Evolutionary conservation across 2,888 invertebrate genomes (phyloP).

Genomic region (Galerucella pusilla): DNA sequence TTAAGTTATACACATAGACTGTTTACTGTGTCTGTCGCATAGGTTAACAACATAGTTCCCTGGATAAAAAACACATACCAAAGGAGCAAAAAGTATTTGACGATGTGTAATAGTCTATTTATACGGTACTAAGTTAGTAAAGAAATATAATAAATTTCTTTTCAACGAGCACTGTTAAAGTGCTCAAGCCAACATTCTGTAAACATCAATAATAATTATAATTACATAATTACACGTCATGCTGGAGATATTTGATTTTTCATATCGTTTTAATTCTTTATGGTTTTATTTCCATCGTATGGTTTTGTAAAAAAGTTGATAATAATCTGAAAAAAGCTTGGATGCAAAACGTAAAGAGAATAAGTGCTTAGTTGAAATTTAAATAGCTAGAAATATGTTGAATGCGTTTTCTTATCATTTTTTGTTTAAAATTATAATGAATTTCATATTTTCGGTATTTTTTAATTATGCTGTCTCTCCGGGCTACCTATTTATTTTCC

Average conservation of each 20-base stretch:
- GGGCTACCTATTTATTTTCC: too few species aligned
- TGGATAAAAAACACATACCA: conserved; percentile 18
- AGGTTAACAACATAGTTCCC: conserved; percentile 3
- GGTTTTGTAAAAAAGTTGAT: not conserved
- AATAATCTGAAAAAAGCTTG: not conserved
- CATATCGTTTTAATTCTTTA: conserved; percentile 14
- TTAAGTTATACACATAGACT: not conserved
- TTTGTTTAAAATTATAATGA: too few species aligned
- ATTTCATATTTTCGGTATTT: too few species aligned
- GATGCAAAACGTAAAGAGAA: too few species aligned
- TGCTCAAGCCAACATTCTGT: conserved; percentile 37
- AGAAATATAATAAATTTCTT: conserved; percentile 39
- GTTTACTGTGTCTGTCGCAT: not conserved
- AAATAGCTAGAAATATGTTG: too few species aligned
- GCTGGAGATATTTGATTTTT: conserved; percentile 33
- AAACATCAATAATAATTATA: conserved; percentile 39
- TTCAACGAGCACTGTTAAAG: conserved; percentile 40
- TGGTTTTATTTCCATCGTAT: conserved; percentile 19
- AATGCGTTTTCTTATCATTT: too few species aligned
- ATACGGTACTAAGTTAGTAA: conserved; percentile 37
- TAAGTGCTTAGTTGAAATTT: too few species aligned
- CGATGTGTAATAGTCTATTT: conserved; percentile 42
- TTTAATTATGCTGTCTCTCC: too few species aligned
- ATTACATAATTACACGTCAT: conserved; percentile 40
- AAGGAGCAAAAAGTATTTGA: conserved; percentile 32